Percentiles rank a stretch among this genome's conserved stretches.
These are phyloP conservation scores for Hyles lineata DNA, from an alignment of 2,888 invertebrate species.

Conservation along the genomic window DNA sequence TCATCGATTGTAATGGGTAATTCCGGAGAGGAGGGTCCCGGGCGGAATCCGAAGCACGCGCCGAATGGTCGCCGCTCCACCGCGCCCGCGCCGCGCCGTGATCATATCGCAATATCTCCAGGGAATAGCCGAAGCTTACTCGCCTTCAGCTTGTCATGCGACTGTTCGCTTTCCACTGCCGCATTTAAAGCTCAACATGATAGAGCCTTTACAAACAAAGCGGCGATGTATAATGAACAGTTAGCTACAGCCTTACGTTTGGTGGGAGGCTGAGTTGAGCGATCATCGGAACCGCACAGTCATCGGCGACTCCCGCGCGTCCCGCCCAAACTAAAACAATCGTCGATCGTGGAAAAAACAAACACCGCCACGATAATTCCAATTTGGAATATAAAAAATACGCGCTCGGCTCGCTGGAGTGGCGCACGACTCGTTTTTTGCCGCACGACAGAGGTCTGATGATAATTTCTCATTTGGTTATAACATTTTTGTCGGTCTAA, in stretches of 20 bases:
- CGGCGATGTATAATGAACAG: constrained; percentile 55
- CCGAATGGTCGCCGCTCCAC: constrained; percentile 66
- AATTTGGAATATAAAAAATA: constrained; percentile 74
- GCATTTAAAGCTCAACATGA: background rate
- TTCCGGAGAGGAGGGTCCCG: constrained; percentile 61
- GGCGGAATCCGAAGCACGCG: constrained; percentile 80
- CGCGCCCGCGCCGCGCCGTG: constrained; percentile 50
- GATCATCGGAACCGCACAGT: constrained; percentile 67
- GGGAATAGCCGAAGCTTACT: constrained; percentile 47
- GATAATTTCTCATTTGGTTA: constrained; percentile 85
- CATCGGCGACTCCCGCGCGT: constrained; percentile 75
- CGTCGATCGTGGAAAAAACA: constrained; percentile 67
- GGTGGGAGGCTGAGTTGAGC: constrained; percentile 42
- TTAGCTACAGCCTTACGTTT: constrained; percentile 14
- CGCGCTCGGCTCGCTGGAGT: constrained; percentile 63
- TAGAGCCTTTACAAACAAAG: background rate
- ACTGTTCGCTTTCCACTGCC: constrained; percentile 56
- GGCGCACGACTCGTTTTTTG: constrained; percentile 76
- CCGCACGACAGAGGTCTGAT: constrained; percentile 72
- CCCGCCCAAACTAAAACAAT: constrained; percentile 75
- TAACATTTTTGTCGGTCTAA: constrained; percentile 82
- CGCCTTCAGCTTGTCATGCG: constrained; percentile 13
- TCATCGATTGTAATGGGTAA: constrained; percentile 82
- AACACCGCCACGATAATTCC: constrained; percentile 72
- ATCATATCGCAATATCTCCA: constrained; percentile 79